Percentiles rank a stretch among this genome's conserved stretches.
Evolutionary conservation across 2,888 invertebrate genomes (phyloP).

Genomic region (Scaptomyza cyrtandrae): DNA sequence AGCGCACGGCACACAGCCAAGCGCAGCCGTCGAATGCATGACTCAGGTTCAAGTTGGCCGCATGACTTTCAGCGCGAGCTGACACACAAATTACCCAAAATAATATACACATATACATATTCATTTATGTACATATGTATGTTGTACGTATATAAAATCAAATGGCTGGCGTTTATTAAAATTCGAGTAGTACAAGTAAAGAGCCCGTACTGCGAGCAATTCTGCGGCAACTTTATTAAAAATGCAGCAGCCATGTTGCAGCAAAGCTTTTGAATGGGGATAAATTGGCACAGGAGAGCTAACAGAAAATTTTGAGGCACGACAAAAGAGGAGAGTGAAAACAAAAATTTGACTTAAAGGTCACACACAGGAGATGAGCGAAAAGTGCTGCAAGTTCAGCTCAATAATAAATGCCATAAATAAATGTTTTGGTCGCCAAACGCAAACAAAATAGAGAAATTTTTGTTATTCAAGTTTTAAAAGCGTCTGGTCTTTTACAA

Average conservation of each 20-base stretch:
- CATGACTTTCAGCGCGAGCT: conserved; percentile 60
- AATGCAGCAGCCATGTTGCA: conserved; percentile 41
- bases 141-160: conserved; percentile 41
- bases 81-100: conserved; percentile 58
- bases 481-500: background rate
- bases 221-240: conserved; percentile 52
- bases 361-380: conserved; percentile 2
- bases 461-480: too few relatives aligned
- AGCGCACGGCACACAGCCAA: conserved; percentile 18
- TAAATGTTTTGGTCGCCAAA: background rate
- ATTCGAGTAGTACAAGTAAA: conserved; percentile 44
- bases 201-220: conserved; percentile 12
- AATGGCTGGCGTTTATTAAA: conserved; percentile 53
- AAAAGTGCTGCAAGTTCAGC: background rate
- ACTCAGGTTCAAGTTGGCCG: conserved; percentile 80
- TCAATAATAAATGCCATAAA: background rate
- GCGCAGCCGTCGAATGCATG: conserved; percentile 55
- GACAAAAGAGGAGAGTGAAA: conserved; percentile 36
- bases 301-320: conserved; percentile 19
- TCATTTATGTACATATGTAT: conserved; percentile 4
- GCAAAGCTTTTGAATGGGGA: background rate
- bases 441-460: too few relatives aligned
- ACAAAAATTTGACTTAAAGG: conserved; percentile 34
- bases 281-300: conserved; percentile 12
- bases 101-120: background rate